Base-by-base conservation (phyloP, 2,888 invertebrate genomes). In the Aromia moschata region DNA sequence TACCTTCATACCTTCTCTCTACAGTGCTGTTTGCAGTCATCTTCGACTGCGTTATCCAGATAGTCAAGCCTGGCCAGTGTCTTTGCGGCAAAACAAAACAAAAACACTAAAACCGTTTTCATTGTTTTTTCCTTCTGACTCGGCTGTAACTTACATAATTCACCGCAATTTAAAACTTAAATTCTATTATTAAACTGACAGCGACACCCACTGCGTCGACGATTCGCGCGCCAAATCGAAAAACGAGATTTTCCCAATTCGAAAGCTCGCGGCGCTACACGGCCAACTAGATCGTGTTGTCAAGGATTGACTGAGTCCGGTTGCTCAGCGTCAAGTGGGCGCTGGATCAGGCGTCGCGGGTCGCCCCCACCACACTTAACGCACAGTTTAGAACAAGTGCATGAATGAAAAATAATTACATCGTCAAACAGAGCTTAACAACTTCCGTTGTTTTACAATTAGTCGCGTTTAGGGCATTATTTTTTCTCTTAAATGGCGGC, bases 21-120 rank as follows among this genome's bases (percentile, higher is more conserved):
- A 55, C 79, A 79, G 67, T 74, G 71, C 60, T 76, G 72, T 1
- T 74, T 68, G 54, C 79, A 79, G 46, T 77, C 69, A 46, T 68
- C 64, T 56, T 78, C 76, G 17, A 78, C 75, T 62, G 74, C 71
- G 14, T 25, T 53, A 40, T 67, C 70, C 31, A 70, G 56, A 47
- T 58, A 16, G 3, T 66, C 67, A 17, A 52, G 25, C 11, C 16
- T 52, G 31, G 51, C 51, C 12, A 52, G 12, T 16, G 51, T 52
- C 51, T 41, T 41, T 52, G 12, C 41, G 31, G 31, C 41, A 41
- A 52, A 52, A 41, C 41, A 40, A 41, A 52, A 41, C 41, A 52
- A 41, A 30, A 52, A 30, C 51, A 52, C 41, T 11, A 41, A 40
- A 41, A 37, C 31, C n/a, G 25, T 11, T 10, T n/a, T 40, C 51